Conservation (phyloP, 92 coral and sea anemone genomes). For the Scolanthus callimorphus region DNA sequence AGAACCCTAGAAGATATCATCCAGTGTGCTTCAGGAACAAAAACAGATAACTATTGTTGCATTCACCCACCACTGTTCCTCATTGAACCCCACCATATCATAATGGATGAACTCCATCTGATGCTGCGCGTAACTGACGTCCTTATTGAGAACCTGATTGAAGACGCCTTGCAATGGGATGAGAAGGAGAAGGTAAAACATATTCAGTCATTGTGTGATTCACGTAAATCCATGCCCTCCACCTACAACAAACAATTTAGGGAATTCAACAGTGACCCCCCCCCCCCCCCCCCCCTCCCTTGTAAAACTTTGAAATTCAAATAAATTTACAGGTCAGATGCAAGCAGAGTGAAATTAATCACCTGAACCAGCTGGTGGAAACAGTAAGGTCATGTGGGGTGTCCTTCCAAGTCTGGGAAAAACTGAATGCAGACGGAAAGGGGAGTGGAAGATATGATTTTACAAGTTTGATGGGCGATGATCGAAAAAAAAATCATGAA, state of each 20-base stretch:
- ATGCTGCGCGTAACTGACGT: conserved; percentile 15
- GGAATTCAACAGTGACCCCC: too few species aligned
- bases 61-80: conserved; percentile 1
- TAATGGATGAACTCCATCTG: conserved; percentile 19
- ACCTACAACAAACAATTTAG: too few species aligned
- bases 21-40: not conserved
- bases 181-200: conserved; percentile 6
- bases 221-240: too few species aligned
- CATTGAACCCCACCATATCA: conserved; percentile 9
- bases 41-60: conserved; percentile 14
- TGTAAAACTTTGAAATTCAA: too few species aligned
- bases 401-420: conserved; percentile 27
- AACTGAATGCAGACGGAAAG: conserved; percentile 18
- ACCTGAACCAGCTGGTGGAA: conserved; percentile 6
- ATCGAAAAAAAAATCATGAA: conserved; percentile 9
- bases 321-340: too few species aligned
- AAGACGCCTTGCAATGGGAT: conserved; percentile 25
- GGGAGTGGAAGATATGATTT: conserved; percentile 10
- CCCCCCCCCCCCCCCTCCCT: too few species aligned
- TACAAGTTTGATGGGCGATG: conserved; percentile 29
- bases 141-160: conserved; percentile 9
- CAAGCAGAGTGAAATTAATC: too few species aligned
- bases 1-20: conserved; percentile 8
- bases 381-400: conserved; percentile 15
- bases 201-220: too few species aligned